A percentile compares a stretch with the other conserved stretches of the same genome.
Conservation (phyloP, 2,113 vertebrate species). For the Falcunculus frontatus region DNA sequence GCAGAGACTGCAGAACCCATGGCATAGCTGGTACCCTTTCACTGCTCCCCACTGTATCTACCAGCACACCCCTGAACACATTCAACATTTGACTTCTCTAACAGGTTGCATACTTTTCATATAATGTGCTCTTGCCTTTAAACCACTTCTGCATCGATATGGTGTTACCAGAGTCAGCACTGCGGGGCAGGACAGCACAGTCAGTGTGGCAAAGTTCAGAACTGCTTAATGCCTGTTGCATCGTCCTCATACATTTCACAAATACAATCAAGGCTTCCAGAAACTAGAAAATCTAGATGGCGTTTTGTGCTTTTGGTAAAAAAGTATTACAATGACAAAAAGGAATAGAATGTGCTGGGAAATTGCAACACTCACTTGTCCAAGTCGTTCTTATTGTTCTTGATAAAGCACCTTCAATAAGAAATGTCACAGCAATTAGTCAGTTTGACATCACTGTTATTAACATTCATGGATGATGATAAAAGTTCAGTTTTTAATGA, state of each 20-base stretch:
- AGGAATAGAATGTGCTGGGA: background rate
- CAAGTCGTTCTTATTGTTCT: background rate
- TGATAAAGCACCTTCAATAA: background rate
- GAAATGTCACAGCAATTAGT: background rate
- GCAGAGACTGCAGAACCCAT: background rate
- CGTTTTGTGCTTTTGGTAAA: background rate
- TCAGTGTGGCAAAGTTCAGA: background rate
- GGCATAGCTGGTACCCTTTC: conserved; percentile 36
- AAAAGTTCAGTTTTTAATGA: background rate
- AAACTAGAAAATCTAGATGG: background rate
- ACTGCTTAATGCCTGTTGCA: background rate
- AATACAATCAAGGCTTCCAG: conserved; percentile 16
- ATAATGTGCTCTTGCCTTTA: background rate
- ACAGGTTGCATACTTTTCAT: conserved; percentile 1
- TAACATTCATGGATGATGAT: background rate
- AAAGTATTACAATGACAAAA: background rate
- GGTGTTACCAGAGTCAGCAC: background rate
- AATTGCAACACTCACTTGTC: background rate
- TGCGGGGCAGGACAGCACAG: background rate
- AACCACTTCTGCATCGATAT: conserved; percentile 35
- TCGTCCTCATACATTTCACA: conserved; percentile 29
- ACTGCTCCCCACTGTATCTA: conserved; percentile 69
- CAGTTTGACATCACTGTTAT: background rate
- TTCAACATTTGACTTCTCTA: conserved; percentile 37
- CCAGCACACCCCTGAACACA: conserved; percentile 27